Conservation (phyloP, 2,113 vertebrate species). For the Thunnus maccoyii region DNA sequence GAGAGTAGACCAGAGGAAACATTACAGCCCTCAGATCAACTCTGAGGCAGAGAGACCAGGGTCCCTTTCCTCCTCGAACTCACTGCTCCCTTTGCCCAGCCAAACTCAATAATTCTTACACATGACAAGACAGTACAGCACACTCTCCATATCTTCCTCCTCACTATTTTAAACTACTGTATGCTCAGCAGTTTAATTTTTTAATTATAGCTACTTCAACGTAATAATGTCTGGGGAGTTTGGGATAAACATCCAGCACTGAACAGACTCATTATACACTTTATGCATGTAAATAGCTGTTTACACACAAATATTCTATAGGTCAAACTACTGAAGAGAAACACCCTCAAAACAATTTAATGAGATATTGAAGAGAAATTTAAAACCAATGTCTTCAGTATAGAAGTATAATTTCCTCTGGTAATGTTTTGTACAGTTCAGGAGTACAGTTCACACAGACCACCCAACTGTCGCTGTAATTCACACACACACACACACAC, state of each 20-base stretch:
- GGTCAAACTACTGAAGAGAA: slow-evolving; percentile 24
- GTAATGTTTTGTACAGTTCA: slow-evolving; percentile 18
- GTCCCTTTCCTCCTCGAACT: slow-evolving; percentile 56
- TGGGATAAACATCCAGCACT: slow-evolving; percentile 19
- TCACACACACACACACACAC: slow-evolving; percentile 28
- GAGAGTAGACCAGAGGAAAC: slow-evolving; percentile 77
- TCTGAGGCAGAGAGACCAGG: slow-evolving; percentile 46
- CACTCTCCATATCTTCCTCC: slow-evolving; percentile 5
- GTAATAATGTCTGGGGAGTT: slow-evolving; percentile 36
- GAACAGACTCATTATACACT: slow-evolving; percentile 18
- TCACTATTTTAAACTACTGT: slow-evolving; percentile 38
- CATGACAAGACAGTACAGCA: slow-evolving; percentile 53
- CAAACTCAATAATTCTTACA: slow-evolving; percentile 53
- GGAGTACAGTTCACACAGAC: slow-evolving; percentile 19
- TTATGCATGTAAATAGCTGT: slow-evolving; percentile 13
- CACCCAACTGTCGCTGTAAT: slow-evolving; percentile 23
- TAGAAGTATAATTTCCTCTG: slow-evolving; percentile 21
- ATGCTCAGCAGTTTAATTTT: slow-evolving; percentile 46
- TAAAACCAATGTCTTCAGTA: slow-evolving; percentile 11
- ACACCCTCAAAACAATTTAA: slow-evolving; percentile 1
- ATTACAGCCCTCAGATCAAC: slow-evolving; percentile 71
- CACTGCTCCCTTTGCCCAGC: slow-evolving; percentile 25
- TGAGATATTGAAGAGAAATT: slow-evolving; percentile 9
- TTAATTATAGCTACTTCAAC: slow-evolving; percentile 34
- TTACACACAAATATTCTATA: slow-evolving; percentile 19